Conservation (phyloP, 2,797 vertebrate genomes). For the Morelia viridis region DNA sequence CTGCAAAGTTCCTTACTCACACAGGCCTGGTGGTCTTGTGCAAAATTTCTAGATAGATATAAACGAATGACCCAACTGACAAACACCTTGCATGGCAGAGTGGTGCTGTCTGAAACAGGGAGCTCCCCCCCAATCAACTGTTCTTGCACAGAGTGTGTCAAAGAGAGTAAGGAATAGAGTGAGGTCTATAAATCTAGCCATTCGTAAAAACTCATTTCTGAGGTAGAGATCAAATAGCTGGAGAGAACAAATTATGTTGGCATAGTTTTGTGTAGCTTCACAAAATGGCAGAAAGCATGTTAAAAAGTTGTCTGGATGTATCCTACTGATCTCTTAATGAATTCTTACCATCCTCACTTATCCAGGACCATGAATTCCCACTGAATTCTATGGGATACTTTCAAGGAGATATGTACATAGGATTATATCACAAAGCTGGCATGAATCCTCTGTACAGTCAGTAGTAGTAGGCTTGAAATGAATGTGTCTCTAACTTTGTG, state of each 20-base stretch:
- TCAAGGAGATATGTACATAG: neutral
- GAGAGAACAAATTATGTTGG: neutral
- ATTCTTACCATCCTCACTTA: constrained; percentile 15
- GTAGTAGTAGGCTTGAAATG: neutral
- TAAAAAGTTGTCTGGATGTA: neutral
- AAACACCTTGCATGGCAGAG: neutral
- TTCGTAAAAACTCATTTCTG: neutral
- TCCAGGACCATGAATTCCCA: neutral
- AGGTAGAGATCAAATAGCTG: neutral
- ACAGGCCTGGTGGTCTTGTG: neutral
- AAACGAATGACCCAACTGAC: neutral
- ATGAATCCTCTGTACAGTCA: neutral
- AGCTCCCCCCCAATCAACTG: neutral
- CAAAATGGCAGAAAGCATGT: neutral
- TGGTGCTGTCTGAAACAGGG: neutral
- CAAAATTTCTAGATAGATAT: neutral
- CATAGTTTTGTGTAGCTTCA: neutral
- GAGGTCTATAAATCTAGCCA: neutral
- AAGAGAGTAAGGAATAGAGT: neutral
- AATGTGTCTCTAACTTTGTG: neutral
- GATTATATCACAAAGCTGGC: neutral
- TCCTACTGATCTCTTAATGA: neutral
- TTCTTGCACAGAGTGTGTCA: neutral
- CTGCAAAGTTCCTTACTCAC: neutral
- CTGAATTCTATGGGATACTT: neutral